Percentiles rank a stretch among this genome's conserved stretches.
Evolutionary conservation across 37 sponge, comb jelly and placozoan species (phyloP).

Genomic region (Beroe forskalii): DNA sequence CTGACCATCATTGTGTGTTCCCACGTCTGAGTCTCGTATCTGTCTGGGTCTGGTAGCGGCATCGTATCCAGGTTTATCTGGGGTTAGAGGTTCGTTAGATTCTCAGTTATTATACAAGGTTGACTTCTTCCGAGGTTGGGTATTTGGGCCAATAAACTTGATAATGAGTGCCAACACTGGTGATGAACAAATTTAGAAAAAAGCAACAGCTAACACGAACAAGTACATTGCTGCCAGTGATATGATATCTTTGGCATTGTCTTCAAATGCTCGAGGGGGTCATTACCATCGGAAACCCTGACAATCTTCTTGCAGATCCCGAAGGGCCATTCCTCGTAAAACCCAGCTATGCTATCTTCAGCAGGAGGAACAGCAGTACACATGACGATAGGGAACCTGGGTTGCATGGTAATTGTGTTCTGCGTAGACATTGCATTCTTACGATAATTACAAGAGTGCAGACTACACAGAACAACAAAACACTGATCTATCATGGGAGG

Average conservation of each 20-base stretch:
- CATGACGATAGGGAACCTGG: slow-evolving; percentile 31
- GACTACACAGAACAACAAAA: neutral
- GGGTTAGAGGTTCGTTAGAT: neutral
- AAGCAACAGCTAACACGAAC: too few species aligned
- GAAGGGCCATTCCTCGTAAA: slow-evolving; percentile 60
- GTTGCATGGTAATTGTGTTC: too few species aligned
- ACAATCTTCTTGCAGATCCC: slow-evolving; percentile 47
- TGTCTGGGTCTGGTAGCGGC: slow-evolving; percentile 32
- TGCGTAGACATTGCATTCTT: too few species aligned
- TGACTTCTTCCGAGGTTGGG: too few species aligned
- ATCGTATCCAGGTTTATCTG: slow-evolving; percentile 31
- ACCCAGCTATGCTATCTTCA: slow-evolving; percentile 18
- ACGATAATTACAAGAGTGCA: too few species aligned
- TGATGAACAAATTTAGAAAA: neutral
- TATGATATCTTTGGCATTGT: slow-evolving; percentile 19
- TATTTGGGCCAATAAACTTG: neutral
- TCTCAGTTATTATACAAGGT: too few species aligned
- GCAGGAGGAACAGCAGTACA: neutral
- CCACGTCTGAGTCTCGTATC: slow-evolving; percentile 45
- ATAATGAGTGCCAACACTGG: neutral
- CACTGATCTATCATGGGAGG: neutral
- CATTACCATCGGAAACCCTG: neutral
- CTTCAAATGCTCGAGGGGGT: slow-evolving; percentile 19
- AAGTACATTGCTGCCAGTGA: too few species aligned
- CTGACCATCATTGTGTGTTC: slow-evolving; percentile 51